Base-by-base conservation (phyloP, 2,888 invertebrate genomes). In the Achlya flavicornis region DNA sequence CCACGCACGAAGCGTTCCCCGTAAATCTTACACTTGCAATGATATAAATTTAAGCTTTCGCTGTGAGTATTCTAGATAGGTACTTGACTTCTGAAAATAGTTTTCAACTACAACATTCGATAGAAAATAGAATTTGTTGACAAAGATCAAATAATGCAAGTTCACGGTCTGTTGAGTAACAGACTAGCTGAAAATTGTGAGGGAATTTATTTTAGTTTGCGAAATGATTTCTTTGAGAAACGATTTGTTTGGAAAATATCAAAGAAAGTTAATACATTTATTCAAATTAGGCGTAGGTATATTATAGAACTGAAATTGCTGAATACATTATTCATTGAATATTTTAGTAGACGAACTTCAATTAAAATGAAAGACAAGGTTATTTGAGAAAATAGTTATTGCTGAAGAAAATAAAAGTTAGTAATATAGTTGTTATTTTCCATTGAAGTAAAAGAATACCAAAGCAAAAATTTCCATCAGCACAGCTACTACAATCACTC, bases 11-110 rank as follows among this genome's bases (percentile, higher is more conserved):
- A 83, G 77, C 81, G 85, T 78, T 77, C 73, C 71, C 79, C 78
- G 83, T 92, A 92, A 92, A 92, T 91, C 90, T 85, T 85, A 79
- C 77, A 79, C 83, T 84, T 87, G 88, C 87, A 88, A 85, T 83
- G 81, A 83, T 85, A 90, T 88, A 90, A 85, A 90, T 91, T 89
- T 87, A 73, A 86, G 78, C 80, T 80, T 81, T 83, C 78, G 80
- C 73, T 70, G 70, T 68, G 66, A 64, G 66, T 71, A 68, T 70
- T 67, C 71, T 66, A 65, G 65, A 69, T 69, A 65, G 65, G 68
- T 69, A 69, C 67, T 66, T 66, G 63, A 68, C 70, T 69, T 72
- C 68, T 65, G 71, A 74, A 75, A 81, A 73, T 75, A 75, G 69
- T 75, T 76, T 72, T 62, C 41, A 60, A 60, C 60, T 38, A 43